Evolutionary conservation across 2,888 invertebrate species (phyloP).

Genomic region (Apodemia zela): DNA sequence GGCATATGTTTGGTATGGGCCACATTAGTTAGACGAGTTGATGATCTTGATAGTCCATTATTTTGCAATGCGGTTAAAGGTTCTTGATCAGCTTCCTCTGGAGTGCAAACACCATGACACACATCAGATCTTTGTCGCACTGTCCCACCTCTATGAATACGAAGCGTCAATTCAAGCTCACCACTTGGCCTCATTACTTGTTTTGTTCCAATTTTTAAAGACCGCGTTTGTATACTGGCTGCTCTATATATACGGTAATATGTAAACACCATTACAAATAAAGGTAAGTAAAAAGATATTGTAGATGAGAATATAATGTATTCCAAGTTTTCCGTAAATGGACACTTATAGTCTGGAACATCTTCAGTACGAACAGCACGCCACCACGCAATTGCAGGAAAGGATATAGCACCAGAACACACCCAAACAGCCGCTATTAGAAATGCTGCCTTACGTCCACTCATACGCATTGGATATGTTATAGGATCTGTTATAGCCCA

Average conservation of each 20-base stretch:
- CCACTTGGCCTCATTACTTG: conserved; percentile 92
- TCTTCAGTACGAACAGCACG: conserved; percentile 90
- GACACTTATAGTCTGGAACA: conserved; percentile 92
- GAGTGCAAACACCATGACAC: conserved; percentile 81
- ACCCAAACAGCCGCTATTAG: conserved; percentile 98
- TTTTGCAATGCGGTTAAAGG: conserved; percentile 88
- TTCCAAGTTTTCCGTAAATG: conserved; percentile 97
- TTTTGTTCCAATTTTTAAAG: conserved; percentile 94
- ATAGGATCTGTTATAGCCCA: conserved; percentile 99
- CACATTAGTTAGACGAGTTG: conserved; percentile 83
- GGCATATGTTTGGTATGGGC: conserved; percentile 83
- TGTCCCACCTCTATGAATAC: conserved; percentile 95
- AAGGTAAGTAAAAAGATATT: conserved; percentile 97
- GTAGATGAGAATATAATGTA: conserved; percentile 98
- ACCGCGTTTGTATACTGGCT: conserved; percentile 94
- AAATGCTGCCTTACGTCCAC: conserved; percentile 89
- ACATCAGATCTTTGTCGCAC: conserved; percentile 81
- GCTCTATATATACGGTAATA: conserved; percentile 98
- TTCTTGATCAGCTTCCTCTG: conserved; percentile 85
- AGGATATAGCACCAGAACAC: conserved; percentile 97
- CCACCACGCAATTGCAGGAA: conserved; percentile 99
- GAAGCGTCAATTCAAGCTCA: conserved; percentile 91
- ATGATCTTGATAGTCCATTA: conserved; percentile 86
- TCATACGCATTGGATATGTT: conserved; percentile 97
- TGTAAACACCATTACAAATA: conserved; percentile 98